Base-by-base conservation (phyloP, 1,140 invertebrate species). In the Panagrolaimus sp. region DNA sequence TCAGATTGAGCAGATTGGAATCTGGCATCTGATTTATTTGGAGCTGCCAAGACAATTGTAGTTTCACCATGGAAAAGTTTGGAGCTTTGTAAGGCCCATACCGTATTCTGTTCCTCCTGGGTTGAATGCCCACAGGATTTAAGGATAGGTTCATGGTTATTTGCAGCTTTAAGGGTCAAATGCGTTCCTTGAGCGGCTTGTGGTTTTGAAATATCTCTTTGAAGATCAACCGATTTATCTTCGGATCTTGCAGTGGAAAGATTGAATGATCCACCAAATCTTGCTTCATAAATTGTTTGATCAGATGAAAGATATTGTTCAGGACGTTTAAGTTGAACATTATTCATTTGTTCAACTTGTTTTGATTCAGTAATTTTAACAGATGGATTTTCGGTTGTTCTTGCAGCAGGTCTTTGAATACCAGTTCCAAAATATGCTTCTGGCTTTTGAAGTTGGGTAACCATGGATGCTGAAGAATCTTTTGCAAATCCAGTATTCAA, bases 341-440 rank as follows among this genome's bases (percentile, higher is more conserved):
- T 76, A 38, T 74, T 76, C 0, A 76, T 46, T 17, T 77, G 75
- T 43, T 76, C 75, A 44, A 78, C 72, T 67, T 76, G 71, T 38
- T 45, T 46, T 21, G 58, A 63, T 58, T 76, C 75, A 10, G 76
- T 76, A 1, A 76, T 73, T 21, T 71, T 65, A 43, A 76, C 68
- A 52, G 26, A 47, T 17, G 74, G 74, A 8, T 66, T 69, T 66
- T 63, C 28, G 3, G 52, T 58, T 21, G 52, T 58, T 26, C 28
- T 58, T 12, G 52, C 52, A 14, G 52, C 52, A 14, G 52, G 52
- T 2, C 52, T 4, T 28, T 26, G 21, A 21, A 58, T 58, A 21
- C 52, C 52, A 0, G 52, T 58, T 5, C 14, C 52, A 14, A 21
- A 58, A 28, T 12, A 21, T 12, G 52, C 17, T 58, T 58, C 52